Conservation (phyloP, 2,797 vertebrate genomes). For the Pogoniulus pusillus region DNA sequence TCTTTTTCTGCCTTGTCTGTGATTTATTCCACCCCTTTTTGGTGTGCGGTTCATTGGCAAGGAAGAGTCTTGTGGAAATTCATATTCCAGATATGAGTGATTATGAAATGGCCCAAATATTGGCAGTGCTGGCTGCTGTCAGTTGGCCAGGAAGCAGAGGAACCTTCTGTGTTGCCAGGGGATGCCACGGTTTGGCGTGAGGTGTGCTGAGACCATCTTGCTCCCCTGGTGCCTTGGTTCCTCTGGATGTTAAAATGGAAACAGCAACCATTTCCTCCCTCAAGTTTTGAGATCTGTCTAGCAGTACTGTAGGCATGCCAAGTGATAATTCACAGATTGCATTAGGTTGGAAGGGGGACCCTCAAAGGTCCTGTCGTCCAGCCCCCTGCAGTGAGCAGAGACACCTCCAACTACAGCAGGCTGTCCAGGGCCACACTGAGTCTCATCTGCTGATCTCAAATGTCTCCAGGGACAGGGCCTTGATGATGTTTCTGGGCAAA, state of each 20-base stretch:
- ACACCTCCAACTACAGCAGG: too few relatives aligned
- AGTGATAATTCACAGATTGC: not conserved
- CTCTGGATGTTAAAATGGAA: not conserved
- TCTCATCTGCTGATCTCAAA: too few relatives aligned
- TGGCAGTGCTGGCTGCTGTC: not conserved
- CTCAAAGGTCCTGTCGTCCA: too few relatives aligned
- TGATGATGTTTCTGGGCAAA: too few relatives aligned
- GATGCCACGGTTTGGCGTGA: not conserved
- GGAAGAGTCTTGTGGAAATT: not conserved
- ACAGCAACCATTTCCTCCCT: not conserved
- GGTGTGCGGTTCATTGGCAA: not conserved
- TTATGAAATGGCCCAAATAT: not conserved
- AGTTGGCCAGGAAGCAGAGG: not conserved
- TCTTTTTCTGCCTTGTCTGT: not conserved
- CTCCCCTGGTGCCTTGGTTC: not conserved
- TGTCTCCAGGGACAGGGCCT: too few relatives aligned
- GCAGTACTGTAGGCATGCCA: not conserved
- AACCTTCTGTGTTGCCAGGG: rapidly evolving
- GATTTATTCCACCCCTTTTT: not conserved
- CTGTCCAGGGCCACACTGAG: too few relatives aligned
- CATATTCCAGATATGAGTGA: not conserved
- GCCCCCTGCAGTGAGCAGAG: too few relatives aligned
- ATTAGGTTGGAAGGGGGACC: too few relatives aligned
- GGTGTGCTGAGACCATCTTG: not conserved
- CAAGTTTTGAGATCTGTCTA: not conserved